Base-by-base conservation (phyloP, 2,888 invertebrate species). In the Drosophila neoperkinsi region DNA sequence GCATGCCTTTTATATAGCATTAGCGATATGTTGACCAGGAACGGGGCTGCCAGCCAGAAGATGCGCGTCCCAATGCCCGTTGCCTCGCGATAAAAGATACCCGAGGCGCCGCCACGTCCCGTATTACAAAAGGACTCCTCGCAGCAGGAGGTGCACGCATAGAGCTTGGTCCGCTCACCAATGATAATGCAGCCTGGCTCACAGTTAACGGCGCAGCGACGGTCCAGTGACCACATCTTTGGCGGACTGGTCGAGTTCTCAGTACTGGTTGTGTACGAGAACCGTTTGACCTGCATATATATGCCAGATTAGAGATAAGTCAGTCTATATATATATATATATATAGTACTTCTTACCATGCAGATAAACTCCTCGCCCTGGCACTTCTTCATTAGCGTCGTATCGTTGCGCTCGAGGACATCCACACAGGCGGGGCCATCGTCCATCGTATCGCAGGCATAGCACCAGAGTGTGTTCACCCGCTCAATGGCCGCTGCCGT, bases 151-250 rank as follows among this genome's bases (percentile, higher is more conserved):
- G 97, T 97, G 92, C 98, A 98, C 18, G 97, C 97, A 93, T 97
- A 97, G 1, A 98, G 94, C 91, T 98, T 98, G 7, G 97, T 97
- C 57, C 98, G 94, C 92, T 98, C 98, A 0, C 98, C 98, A 79
- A 98, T 97, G 58, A 97, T 95, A 88, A 98, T 97, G 93, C 97
- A 98, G 16, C 97, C 97, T 0, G 97, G 95, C 83, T 97, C 97
- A 93, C 98, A 98, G 88, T 95, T 96, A 84, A 96, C 96, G 0
- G 96, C 95, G 91, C 98, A 98, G 91, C 96, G 96, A 16, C 98
- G 94, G 92, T 97, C 97, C 67, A 97, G 91, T 0, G 97, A 96
- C 97, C 97, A 98, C 94, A 97, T 95, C 91, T 96, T 96, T 0
- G 96, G 96, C 13, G 95, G 95, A 0, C 97, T 96, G 0, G 96